phyloP scores from a whole-genome alignment of 53 echinoderm and acorn worm species.

The Luidia sarsii region DNA sequence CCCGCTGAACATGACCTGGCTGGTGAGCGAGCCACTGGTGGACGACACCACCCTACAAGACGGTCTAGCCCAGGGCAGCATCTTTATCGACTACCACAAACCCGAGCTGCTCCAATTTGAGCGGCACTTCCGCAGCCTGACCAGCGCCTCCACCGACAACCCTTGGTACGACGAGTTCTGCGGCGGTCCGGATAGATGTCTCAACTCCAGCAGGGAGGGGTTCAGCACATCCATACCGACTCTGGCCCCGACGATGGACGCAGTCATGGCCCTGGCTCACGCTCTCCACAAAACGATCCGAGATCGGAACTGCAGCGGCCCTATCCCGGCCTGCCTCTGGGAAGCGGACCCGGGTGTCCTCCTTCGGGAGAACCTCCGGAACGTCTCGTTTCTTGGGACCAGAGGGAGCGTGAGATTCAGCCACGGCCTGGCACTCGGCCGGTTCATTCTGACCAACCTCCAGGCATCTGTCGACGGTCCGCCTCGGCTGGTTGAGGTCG shows the following conservation, averaged over 20 bases:
- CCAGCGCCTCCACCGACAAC: not conserved
- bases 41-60: not conserved
- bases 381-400: constrained; percentile 4
- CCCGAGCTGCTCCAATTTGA: constrained; percentile 8
- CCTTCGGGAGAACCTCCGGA: not conserved
- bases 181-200: not conserved
- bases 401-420: constrained; percentile 5
- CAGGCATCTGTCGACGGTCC: constrained; percentile 9
- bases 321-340: not conserved
- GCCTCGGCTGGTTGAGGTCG: constrained; percentile 52
- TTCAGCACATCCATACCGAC: constrained; percentile 49
- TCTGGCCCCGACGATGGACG: constrained; percentile 24
- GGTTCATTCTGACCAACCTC: constrained; percentile 15
- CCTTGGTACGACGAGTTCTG: constrained; percentile 61
- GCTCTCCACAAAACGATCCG: constrained; percentile 3
- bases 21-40: not conserved
- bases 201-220: constrained; percentile 9
- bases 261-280: constrained; percentile 43
- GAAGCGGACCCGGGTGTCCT: not conserved
- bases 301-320: not conserved
- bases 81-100: constrained; percentile 23
- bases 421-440: not conserved
- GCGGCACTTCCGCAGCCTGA: constrained; percentile 25
- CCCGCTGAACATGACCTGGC: constrained; percentile 25
- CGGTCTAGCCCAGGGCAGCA: not conserved